Percentiles rank a stretch among this genome's conserved stretches.
phyloP scores from a whole-genome alignment of 2,113 vertebrate genomes.

The Ceyx melanurus region DNA sequence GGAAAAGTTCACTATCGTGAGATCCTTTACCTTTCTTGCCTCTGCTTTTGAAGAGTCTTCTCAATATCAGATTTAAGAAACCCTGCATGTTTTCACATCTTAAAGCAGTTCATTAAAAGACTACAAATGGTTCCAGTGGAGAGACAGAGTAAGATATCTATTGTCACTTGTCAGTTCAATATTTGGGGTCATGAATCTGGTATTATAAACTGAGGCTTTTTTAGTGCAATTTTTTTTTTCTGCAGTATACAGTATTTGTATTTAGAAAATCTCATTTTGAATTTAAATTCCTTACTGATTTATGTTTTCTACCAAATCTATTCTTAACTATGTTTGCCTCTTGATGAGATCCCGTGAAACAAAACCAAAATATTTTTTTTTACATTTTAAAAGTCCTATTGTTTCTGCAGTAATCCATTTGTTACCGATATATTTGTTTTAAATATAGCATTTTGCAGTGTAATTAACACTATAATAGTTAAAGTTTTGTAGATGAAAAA shows the following conservation, averaged over 20 bases:
- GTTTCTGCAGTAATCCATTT: background rate
- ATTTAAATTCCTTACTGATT: background rate
- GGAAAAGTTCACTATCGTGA: background rate
- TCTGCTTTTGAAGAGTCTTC: background rate
- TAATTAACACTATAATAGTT: background rate
- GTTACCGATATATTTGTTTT: background rate
- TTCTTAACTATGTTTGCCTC: background rate
- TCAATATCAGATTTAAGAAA: background rate
- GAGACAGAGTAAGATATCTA: background rate
- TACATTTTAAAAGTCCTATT: background rate
- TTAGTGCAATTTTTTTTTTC: background rate
- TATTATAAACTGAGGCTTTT: background rate
- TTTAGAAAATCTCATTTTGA: background rate
- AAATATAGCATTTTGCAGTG: background rate
- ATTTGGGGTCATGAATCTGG: background rate
- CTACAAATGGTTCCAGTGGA: background rate
- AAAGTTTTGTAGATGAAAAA: background rate
- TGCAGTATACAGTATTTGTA: background rate
- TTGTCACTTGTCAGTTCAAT: background rate
- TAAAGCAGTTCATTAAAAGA: background rate
- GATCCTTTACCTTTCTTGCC: background rate
- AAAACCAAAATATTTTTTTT: rapidly evolving
- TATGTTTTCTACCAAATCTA: background rate
- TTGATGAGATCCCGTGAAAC: background rate
- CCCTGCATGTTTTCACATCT: background rate